Conservation (phyloP, 1,140 invertebrate species). For the Agrypnia vestita region DNA sequence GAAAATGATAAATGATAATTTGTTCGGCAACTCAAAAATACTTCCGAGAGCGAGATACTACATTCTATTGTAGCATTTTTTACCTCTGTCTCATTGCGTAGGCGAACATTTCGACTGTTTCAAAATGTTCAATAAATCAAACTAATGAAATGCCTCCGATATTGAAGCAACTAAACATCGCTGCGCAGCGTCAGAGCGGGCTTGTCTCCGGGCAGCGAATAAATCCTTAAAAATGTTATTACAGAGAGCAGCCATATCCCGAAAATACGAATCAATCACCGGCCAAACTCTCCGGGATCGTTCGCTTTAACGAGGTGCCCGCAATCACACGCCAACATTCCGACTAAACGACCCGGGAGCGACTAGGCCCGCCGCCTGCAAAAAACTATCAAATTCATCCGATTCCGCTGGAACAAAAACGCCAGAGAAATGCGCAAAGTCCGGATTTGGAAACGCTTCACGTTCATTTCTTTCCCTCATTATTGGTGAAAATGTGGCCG, state of each 20-base stretch:
- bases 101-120: too few relatives aligned
- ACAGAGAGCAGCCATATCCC: slow-evolving; percentile 38
- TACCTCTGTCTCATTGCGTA: too few relatives aligned
- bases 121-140: slow-evolving; percentile 40
- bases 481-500: slow-evolving; percentile 44
- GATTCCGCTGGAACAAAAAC: slow-evolving; percentile 48
- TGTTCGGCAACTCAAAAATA: too few relatives aligned
- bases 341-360: slow-evolving; percentile 23
- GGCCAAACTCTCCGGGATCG: slow-evolving; percentile 11
- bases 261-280: slow-evolving; percentile 59
- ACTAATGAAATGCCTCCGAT: slow-evolving; percentile 13
- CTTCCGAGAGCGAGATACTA: too few relatives aligned
- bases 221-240: slow-evolving; percentile 47
- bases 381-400: slow-evolving; percentile 60
- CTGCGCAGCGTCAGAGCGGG: not conserved
- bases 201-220: slow-evolving; percentile 9
- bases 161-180: not conserved
- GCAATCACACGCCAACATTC: slow-evolving; percentile 60
- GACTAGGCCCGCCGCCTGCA: slow-evolving; percentile 43
- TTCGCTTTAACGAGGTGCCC: slow-evolving; percentile 59
- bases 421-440: slow-evolving; percentile 39
- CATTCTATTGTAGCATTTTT: too few relatives aligned
- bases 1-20: too few relatives aligned
- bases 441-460: slow-evolving; percentile 53
- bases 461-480: slow-evolving; percentile 53